Evolutionary conservation across 2,797 vertebrate genomes (phyloP), one percentile per base, ranked within the genome.

Genomic region (Epinephelus malabaricus): DNA sequence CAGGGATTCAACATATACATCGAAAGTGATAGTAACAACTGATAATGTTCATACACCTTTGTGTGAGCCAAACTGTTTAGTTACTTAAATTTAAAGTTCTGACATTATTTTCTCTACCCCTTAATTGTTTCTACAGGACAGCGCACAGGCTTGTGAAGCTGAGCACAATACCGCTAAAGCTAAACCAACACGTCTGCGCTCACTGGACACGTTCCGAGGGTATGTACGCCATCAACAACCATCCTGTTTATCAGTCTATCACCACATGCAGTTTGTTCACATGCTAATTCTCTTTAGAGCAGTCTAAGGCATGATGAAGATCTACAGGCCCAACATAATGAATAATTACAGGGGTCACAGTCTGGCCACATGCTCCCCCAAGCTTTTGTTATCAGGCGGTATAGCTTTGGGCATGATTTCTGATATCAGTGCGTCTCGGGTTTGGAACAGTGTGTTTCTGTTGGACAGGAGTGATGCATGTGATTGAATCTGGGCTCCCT

Each of bases 401-500:
- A 67, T 90, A 79, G 95, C 95, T 95, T 69, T 86, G 88, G 94
- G 94, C 94, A 85, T 85, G 86, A 86, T 90, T 92, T 93, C 86
- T 94, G 94, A 95, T 95, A 95, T 91, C 74, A 86, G 82, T 34
- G 69, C 27, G 71, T 92, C 90, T 86, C 47, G 81, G 86, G 75
- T 87, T 90, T 74, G 84, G 90, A 94, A 94, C 94, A 95, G 92
- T 88, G 94, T 89, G 93, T 95, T 95, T 94, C 95, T 95, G 92
- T 96, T 96, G 94, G 94, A 92, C 92, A 93, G 90, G 94, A 94
- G 94, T 92, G 94, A 94, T 95, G 91, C 89, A 91, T 92, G 94
- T 95, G 95, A 96, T 96, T 96, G 95, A 96, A 96, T 96, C 94
- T 95, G 88, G 92, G 91, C 91, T 95, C 94, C 90, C 92, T 94